phyloP scores from a whole-genome alignment of 2,888 invertebrate genomes.

The Heterodera filipjevi region DNA sequence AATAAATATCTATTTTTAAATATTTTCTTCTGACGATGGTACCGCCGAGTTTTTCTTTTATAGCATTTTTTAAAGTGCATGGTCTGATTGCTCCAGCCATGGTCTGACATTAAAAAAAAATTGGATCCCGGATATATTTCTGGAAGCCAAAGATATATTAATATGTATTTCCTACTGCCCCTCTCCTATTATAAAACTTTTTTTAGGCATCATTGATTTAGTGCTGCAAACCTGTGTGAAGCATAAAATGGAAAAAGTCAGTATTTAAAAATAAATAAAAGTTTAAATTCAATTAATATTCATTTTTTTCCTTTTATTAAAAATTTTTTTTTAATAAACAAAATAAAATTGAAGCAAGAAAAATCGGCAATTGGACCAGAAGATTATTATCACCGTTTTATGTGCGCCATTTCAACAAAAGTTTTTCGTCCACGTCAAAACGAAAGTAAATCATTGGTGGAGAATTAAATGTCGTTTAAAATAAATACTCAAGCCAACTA shows the following conservation, averaged over 20 bases:
- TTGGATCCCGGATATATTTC: no score
- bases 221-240: background rate
- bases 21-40: no score
- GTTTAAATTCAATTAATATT: background rate
- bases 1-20: no score
- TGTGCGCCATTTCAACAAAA: conserved; percentile 8
- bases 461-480: background rate
- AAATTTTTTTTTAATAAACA: background rate
- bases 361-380: background rate
- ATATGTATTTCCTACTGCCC: no score
- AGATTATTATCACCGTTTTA: background rate
- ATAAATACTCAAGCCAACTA: no score
- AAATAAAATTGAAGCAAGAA: background rate
- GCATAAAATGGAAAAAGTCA: no score
- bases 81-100: no score
- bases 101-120: no score
- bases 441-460: background rate
- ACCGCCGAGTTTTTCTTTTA: no score
- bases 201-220: background rate
- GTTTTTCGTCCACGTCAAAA: background rate
- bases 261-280: background rate
- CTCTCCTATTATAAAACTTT: no score
- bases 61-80: no score
- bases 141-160: no score
- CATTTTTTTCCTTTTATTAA: background rate